These are phyloP conservation scores for Sterna hirundo DNA, from an alignment of 2,113 vertebrate genomes.

Conservation along the genomic window DNA sequence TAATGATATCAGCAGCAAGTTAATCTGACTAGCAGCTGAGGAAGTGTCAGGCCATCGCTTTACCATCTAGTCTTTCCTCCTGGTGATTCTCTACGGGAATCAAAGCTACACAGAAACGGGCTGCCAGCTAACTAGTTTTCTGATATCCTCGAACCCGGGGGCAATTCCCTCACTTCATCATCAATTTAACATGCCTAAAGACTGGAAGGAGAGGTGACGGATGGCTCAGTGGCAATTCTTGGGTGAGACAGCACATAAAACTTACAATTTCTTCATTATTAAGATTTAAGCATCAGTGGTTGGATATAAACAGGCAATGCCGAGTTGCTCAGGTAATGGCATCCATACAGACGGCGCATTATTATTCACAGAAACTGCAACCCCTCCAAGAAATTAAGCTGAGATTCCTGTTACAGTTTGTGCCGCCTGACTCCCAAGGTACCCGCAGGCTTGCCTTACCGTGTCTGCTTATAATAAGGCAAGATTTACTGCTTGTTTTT, in stretches of 20 bases:
- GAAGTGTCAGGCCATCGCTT: neutral
- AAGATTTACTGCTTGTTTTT: neutral
- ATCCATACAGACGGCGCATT: neutral
- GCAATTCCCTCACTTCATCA: neutral
- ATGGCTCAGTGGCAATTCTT: neutral
- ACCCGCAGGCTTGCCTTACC: neutral
- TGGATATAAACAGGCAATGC: fast-evolving
- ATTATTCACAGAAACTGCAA: neutral
- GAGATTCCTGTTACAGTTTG: neutral
- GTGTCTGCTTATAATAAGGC: neutral
- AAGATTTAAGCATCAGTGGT: neutral
- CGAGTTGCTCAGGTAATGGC: neutral
- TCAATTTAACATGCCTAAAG: neutral
- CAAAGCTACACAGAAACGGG: neutral
- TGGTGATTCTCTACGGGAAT: neutral
- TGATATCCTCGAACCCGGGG: neutral
- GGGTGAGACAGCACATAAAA: neutral
- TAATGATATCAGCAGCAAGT: neutral
- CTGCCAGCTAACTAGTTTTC: neutral
- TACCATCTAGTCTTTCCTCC: neutral
- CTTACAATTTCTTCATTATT: neutral
- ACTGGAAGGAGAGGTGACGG: neutral
- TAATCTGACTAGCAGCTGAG: neutral
- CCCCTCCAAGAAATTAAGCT: neutral
- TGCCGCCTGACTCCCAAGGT: neutral